Evolutionary conservation across 2,797 vertebrate species (phyloP).

Genomic region (Passerculus sandwichensis): DNA sequence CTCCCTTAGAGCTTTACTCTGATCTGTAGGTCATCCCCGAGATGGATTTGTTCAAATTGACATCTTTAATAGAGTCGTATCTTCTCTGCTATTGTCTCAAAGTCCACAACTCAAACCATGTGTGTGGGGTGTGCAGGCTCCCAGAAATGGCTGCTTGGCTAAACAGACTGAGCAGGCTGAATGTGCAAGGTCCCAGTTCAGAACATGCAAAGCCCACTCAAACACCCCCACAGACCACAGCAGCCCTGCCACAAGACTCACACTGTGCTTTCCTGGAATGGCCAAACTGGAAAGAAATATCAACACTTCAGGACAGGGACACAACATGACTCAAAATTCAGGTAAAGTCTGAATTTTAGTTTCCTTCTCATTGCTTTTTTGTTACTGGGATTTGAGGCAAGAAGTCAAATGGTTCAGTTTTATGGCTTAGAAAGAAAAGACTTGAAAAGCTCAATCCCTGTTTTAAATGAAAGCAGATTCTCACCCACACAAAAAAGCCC

Average conservation of each 20-base stretch:
- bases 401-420: not conserved
- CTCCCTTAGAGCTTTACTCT: not conserved
- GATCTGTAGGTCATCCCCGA: not conserved
- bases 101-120: slow-evolving; percentile 29
- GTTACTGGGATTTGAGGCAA: not conserved
- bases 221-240: not conserved
- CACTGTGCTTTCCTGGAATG: not conserved
- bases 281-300: not conserved
- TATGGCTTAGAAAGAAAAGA: not conserved
- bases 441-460: not conserved
- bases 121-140: not conserved
- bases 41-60: not conserved
- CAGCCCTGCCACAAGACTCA: not conserved
- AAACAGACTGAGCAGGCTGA: not conserved
- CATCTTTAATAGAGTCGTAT: slow-evolving; percentile 18
- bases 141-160: not conserved
- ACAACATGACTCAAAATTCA: not conserved
- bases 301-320: not conserved
- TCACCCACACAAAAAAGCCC: not conserved
- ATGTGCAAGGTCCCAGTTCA: accelerated
- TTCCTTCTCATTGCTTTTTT: not conserved
- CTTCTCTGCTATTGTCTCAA: slow-evolving; percentile 13
- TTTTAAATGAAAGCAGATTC: slow-evolving; percentile 35
- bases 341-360: not conserved
- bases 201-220: accelerated